A percentile compares a stretch with the other conserved stretches of the same genome.
Conservation (phyloP, 2,797 vertebrate genomes). For the Mareca strepera region DNA sequence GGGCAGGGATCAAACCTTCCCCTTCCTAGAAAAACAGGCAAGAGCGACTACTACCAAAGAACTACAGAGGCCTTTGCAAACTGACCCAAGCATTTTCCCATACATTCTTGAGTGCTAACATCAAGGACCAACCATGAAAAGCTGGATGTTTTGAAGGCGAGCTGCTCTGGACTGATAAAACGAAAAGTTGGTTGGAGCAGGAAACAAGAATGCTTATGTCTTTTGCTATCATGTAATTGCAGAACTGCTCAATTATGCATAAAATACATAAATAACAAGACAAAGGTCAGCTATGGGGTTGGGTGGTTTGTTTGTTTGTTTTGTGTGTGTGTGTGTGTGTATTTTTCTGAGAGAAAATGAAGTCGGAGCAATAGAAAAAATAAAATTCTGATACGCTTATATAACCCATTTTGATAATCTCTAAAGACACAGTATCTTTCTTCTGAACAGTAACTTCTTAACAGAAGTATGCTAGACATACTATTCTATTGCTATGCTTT, state of each 20-base stretch:
- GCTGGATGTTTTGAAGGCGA: neutral
- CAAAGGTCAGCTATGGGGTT: neutral
- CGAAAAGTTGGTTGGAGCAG: neutral
- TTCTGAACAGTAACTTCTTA: neutral
- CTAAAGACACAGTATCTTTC: neutral
- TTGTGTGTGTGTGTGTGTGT: too few relatives aligned
- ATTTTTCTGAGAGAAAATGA: neutral
- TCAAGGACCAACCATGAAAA: neutral
- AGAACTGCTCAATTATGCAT: neutral
- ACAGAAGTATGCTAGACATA: neutral
- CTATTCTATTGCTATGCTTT: neutral
- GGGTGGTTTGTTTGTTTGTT: neutral
- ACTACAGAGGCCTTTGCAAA: neutral
- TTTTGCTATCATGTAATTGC: neutral
- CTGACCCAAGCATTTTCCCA: neutral
- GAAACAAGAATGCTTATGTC: neutral
- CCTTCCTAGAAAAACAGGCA: neutral
- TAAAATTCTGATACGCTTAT: neutral
- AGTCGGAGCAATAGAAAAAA: neutral
- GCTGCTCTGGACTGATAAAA: neutral
- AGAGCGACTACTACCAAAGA: neutral
- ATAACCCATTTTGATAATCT: neutral
- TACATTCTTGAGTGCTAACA: neutral
- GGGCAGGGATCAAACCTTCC: neutral
- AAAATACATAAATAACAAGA: neutral